These are phyloP conservation scores for Eurystomus gularis DNA, from an alignment of 2,113 vertebrate species.

Conservation along the genomic window DNA sequence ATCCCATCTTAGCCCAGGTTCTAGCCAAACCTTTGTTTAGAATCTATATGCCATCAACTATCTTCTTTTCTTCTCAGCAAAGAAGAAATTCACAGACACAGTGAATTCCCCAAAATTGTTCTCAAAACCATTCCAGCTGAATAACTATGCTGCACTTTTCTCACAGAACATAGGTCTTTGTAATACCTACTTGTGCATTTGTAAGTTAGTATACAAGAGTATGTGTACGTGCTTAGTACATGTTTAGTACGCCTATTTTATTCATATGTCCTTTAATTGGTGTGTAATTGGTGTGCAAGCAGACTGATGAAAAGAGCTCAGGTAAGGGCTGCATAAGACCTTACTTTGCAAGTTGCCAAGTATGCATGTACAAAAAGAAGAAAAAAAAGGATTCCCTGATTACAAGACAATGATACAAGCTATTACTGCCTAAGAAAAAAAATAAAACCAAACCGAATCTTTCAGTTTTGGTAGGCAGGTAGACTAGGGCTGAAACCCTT, in stretches of 20 bases:
- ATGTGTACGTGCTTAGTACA: neutral
- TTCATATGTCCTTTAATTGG: neutral
- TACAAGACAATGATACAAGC: neutral
- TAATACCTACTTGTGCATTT: neutral
- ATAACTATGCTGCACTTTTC: neutral
- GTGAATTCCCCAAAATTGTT: neutral
- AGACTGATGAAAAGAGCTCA: neutral
- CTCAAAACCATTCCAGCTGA: neutral
- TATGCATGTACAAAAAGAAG: neutral
- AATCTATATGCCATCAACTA: neutral
- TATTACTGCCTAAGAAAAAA: neutral
- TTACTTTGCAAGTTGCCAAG: neutral
- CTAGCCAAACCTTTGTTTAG: neutral
- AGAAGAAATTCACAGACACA: neutral
- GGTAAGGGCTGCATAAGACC: neutral
- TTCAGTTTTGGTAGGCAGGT: neutral
- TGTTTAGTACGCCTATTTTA: neutral
- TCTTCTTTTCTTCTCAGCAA: neutral
- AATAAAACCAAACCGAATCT: neutral
- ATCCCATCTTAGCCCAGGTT: neutral
- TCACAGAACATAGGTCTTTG: neutral
- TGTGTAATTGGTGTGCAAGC: neutral
- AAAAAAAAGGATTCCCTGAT: neutral
- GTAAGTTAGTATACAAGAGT: neutral
- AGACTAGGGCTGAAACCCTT: neutral